These are phyloP conservation scores for Lordiphosa clarofinis DNA, from an alignment of 1,140 invertebrate genomes.

Conservation along the genomic window DNA sequence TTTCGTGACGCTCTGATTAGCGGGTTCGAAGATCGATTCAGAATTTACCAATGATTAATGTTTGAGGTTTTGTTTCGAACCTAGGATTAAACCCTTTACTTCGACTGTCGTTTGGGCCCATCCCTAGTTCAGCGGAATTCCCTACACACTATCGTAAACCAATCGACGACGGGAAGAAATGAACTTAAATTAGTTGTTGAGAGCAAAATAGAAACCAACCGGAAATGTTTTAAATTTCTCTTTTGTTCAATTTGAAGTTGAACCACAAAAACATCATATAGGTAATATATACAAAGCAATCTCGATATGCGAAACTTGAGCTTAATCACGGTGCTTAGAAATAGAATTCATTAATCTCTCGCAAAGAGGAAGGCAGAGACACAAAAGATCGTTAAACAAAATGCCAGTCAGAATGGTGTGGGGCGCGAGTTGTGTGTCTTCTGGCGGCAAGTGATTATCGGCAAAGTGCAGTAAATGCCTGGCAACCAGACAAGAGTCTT, in stretches of 20 bases:
- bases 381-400: conserved; percentile 37
- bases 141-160: too few relatives aligned
- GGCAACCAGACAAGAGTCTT: too few relatives aligned
- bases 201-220: conserved; percentile 19
- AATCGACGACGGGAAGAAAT: too few relatives aligned
- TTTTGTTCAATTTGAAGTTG: conserved; percentile 23
- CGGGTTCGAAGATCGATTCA: too few relatives aligned
- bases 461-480: conserved; percentile 30
- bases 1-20: too few relatives aligned
- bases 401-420: conserved; percentile 27
- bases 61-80: too few relatives aligned
- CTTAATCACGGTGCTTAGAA: conserved; percentile 20
- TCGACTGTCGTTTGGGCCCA: too few relatives aligned
- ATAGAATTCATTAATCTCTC: conserved; percentile 66
- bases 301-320: conserved; percentile 49
- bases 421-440: conserved; percentile 1
- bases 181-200: too few relatives aligned
- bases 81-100: too few relatives aligned
- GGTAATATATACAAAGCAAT: conserved; percentile 13
- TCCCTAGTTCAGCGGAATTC: too few relatives aligned
- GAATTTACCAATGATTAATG: too few relatives aligned
- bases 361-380: conserved; percentile 20
- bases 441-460: conserved; percentile 43
- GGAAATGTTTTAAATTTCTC: conserved; percentile 67
- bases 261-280: conserved; percentile 2